Evolutionary conservation across 2,888 invertebrate species (phyloP).

Genomic region (Phortica magna): DNA sequence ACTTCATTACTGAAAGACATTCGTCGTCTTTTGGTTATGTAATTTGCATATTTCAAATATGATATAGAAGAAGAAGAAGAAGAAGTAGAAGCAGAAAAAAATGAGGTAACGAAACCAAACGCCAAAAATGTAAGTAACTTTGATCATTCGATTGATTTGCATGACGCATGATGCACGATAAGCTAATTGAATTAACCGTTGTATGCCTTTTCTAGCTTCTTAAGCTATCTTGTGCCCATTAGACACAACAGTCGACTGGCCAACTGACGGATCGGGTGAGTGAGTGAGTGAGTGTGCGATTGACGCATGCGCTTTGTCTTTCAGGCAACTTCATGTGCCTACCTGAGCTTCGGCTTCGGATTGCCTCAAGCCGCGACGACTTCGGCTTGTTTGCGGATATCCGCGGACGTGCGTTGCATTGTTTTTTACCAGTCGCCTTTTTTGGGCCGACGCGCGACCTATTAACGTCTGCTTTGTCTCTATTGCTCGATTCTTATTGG

Average conservation of each 20-base stretch:
- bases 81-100: background rate
- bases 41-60: slow-evolving; percentile 30
- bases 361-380: background rate
- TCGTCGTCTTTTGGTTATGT: slow-evolving; percentile 11
- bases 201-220: background rate
- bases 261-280: background rate
- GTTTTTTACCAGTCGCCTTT: slow-evolving; percentile 15
- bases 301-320: slow-evolving; percentile 1
- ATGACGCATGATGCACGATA: slow-evolving; percentile 14
- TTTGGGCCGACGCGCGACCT: slow-evolving; percentile 29
- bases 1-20: background rate
- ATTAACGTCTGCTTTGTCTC: slow-evolving; percentile 48
- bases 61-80: background rate
- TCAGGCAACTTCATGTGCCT: background rate
- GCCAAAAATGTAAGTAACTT: too few relatives aligned
- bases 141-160: background rate
- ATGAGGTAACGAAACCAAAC: too few relatives aligned
- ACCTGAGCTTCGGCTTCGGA: background rate
- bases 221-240: background rate
- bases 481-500: slow-evolving; percentile 9
- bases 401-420: slow-evolving; percentile 69
- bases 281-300: background rate
- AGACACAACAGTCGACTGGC: background rate
- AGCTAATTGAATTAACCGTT: slow-evolving; percentile 26
- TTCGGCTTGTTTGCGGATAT: slow-evolving; percentile 59